Evolutionary conservation across 2,888 invertebrate genomes (phyloP).

Genomic region (Drosophila maculinotata): DNA sequence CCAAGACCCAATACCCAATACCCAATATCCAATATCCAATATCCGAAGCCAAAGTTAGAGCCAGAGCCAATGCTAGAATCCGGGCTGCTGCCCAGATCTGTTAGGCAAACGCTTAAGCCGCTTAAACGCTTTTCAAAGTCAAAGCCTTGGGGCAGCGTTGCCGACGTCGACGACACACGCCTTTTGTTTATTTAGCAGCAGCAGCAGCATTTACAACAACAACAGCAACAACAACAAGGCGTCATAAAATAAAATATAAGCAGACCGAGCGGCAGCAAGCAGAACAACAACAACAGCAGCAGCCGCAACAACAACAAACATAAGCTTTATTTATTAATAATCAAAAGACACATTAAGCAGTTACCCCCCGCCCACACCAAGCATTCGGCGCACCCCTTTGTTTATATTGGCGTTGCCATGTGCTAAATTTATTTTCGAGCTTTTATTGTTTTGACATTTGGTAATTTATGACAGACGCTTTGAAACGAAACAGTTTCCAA

Average conservation of each 20-base stretch:
- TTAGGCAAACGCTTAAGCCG: conserved; percentile 60
- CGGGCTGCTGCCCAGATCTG: conserved; percentile 26
- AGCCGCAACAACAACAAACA: conserved; percentile 34
- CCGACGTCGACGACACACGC: conserved; percentile 66
- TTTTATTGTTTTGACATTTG: conserved; percentile 64
- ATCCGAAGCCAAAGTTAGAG: not conserved
- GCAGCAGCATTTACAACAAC: conserved; percentile 15
- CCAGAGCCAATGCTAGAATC: conserved; percentile 18
- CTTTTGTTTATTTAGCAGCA: conserved; percentile 76
- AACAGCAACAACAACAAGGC: conserved; percentile 41
- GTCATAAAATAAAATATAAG: conserved; percentile 70
- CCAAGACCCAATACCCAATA: conserved; percentile 6
- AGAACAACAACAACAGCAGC: conserved; percentile 17
- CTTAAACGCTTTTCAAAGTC: conserved; percentile 78
- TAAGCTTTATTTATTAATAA: conserved; percentile 77
- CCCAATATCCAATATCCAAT: not conserved
- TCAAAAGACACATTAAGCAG: conserved; percentile 65
- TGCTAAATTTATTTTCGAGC: conserved; percentile 48
- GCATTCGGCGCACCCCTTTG: conserved; percentile 18
- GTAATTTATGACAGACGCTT: conserved; percentile 65
- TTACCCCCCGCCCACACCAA: conserved; percentile 9
- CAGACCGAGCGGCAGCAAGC: conserved; percentile 69
- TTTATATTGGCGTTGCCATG: conserved; percentile 40
- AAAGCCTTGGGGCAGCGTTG: conserved; percentile 75
- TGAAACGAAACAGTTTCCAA: conserved; percentile 39